Evolutionary conservation across 2,113 vertebrate genomes (phyloP), one percentile per base, ranked within the genome.

Genomic region (Antennarius striatus): DNA sequence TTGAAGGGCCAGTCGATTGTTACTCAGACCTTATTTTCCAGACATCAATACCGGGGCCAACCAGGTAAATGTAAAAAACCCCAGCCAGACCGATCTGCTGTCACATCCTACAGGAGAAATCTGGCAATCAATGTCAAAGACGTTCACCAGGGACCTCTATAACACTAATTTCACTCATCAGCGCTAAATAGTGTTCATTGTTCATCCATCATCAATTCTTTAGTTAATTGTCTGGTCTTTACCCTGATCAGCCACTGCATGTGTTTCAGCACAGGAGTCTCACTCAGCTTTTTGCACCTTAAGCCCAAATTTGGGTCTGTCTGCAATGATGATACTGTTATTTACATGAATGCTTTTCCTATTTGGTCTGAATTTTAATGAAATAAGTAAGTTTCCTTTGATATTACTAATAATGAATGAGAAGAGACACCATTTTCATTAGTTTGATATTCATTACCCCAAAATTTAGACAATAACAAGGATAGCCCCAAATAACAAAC

Each of bases 121-220:
- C 83, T 86, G 85, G 72, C 83, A 79, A 85, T 91, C 88, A 85
- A 79, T 88, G 82, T 85, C 88, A 86, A 50, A 60, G 45, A 63
- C 42, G 58, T 83, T 69, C 71, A 68, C 61, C 17, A 55, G 56
- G 57, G 58, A 47, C 71, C 64, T 70, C 65, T 75, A 61, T 73
- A 45, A 72, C 81, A 77, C 77, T 85, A 87, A 86, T 86, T 89
- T 84, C 68, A 69, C 74, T 87, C 76, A 85, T 88, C 73, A 11
- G 55, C 16, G 36, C 85, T 88, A 90, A 91, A 90, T 81, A 80
- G 82, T 77, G 73, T 72, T 82, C 86, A 76, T 70, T 74, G 68
- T 78, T 89, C 87, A 90, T 93, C 89, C 86, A 90, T 92, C 91
- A 90, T 82, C 80, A 76, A 60, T 83, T 81, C 72, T 78, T 73